phyloP scores from a whole-genome alignment of 2,888 invertebrate genomes.

The Harpalus rufipes region DNA sequence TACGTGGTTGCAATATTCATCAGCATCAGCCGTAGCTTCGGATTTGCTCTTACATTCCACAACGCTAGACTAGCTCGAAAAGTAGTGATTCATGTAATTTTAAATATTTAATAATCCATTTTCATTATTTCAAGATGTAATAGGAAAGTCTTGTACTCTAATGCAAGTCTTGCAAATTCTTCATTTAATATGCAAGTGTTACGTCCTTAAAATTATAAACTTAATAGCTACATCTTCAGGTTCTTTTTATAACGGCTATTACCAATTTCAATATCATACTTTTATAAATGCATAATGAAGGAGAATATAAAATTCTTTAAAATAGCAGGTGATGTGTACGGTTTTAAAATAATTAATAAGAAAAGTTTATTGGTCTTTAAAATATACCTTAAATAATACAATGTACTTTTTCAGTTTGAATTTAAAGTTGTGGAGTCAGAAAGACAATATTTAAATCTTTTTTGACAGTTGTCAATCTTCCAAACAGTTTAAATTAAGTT shows the following conservation, averaged over 20 bases:
- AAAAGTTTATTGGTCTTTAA: too few species aligned
- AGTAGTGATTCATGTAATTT: slow-evolving; percentile 56
- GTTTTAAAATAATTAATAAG: too few species aligned
- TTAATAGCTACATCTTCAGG: background rate
- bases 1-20: slow-evolving; percentile 60
- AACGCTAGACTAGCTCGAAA: slow-evolving; percentile 22
- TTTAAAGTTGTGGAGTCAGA: too few species aligned
- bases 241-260: background rate
- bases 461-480: too few species aligned
- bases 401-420: too few species aligned
- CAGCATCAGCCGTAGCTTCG: slow-evolving; percentile 5
- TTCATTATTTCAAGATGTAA: slow-evolving; percentile 44
- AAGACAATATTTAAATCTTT: too few species aligned
- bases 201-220: background rate
- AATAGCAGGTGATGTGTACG: too few species aligned
- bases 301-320: too few species aligned
- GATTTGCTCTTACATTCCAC: background rate
- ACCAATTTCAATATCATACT: background rate
- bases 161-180: slow-evolving; percentile 9
- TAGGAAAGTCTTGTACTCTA: slow-evolving; percentile 25
- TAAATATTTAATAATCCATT: slow-evolving; percentile 59
- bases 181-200: background rate
- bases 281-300: background rate
- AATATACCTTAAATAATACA: too few species aligned
- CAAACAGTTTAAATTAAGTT: too few species aligned